A percentile compares a stretch with the other conserved stretches of the same genome.
Conservation (phyloP, 2,797 vertebrate species). For the Molossus alvarezi region DNA sequence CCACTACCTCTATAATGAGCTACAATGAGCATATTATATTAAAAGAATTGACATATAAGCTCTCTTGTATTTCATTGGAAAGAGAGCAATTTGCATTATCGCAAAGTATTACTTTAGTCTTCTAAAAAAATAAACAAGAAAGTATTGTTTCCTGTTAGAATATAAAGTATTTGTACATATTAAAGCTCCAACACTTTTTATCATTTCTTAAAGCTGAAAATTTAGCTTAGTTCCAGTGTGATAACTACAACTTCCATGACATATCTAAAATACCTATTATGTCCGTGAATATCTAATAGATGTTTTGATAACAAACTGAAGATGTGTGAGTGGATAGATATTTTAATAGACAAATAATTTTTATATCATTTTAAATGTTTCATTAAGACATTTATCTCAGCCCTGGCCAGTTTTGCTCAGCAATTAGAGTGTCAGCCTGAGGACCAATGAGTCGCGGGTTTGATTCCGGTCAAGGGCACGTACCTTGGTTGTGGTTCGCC, state of each 20-base stretch:
- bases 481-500: no score
- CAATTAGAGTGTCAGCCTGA: no score
- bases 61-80: not conserved
- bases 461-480: no score
- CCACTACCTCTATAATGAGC: not conserved
- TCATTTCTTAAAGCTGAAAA: conserved; percentile 3
- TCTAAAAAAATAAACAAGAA: conserved; percentile 10
- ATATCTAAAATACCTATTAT: conserved; percentile 10
- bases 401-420: no score
- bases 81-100: not conserved
- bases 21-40: not conserved
- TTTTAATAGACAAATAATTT: conserved; percentile 20
- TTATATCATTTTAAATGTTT: conserved; percentile 41
- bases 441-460: no score
- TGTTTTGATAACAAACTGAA: conserved; percentile 41
- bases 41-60: not conserved
- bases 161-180: not conserved
- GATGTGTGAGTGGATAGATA: not conserved
- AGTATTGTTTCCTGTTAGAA: not conserved
- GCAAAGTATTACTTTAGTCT: conserved; percentile 7
- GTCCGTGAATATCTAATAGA: not conserved
- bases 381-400: conserved; percentile 50
- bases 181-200: conserved; percentile 35
- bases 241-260: conserved; percentile 19
- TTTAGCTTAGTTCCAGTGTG: not conserved